Evolutionary conservation across 2,888 invertebrate species (phyloP), one percentile per base, ranked within the genome.

Genomic region (Entomobrya multifasciata): DNA sequence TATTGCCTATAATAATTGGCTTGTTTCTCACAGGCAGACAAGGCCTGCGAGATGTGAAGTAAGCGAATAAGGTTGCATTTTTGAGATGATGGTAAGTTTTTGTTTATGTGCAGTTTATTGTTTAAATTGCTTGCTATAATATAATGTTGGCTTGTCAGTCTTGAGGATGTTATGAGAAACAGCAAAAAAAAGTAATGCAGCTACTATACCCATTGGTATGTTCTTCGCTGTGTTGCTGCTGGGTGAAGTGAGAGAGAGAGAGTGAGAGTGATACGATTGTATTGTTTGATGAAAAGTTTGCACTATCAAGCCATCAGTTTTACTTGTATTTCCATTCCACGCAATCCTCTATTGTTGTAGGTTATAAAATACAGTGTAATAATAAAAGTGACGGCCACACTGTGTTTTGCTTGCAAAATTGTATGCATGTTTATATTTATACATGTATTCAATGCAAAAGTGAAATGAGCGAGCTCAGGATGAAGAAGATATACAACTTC

Each of bases 21-120:
- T 52, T 52, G 52, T 52, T 36, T 36, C 62, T 62, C 62, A 36
- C 36, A 36, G 36, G 36, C 36, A 62, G 62, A n/a, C n/a, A n/a
- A n/a, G 30, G n/a, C 62, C 36, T 36, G 36, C 62, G n/a, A 62
- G 62, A 57, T 36, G 36, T 36, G 36, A n/a, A 17, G 52, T 62
- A 17, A n/a, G 36, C 8, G 62, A n/a, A 62, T 36, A n/a, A n/a
- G 17, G 52, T 52, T n/a, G 52, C 1, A 36, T 36, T 36, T 36
- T 36, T 36, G 8, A n/a, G n/a, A n/a, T 13, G 47, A 13, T 47
- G 47, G 60, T 57, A 13, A 6, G 27, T 60, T 55, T 55, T 62
- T 62, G 62, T 62, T 62, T 62, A 62, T 62, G n/a, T n/a, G n/a
- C n/a, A 36, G 62, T n/a, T 62, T 27, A 22, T 60, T 60, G 25